Evolutionary conservation across 2,113 vertebrate species (phyloP), one percentile per base, ranked within the genome.

Genomic region (Engraulis encrasicolus): DNA sequence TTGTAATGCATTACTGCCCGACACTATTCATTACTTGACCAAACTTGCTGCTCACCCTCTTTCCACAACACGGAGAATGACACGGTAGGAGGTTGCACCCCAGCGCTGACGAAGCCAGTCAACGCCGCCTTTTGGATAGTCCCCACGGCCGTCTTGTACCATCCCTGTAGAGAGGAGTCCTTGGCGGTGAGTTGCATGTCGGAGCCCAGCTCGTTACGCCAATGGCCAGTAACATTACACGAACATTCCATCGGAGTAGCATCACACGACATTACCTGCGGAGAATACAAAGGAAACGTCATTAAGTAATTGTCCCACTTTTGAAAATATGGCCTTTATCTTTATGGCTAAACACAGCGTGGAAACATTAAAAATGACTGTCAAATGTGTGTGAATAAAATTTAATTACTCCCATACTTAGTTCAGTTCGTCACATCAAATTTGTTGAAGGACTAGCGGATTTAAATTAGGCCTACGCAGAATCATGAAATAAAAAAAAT

Each of bases 41-140:
- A 74, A 34, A 3, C 66, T 36, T 74, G 15, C 74, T n/a, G n/a
- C n/a, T 80, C 81, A 89, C 87, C 87, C 83, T 78, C 80, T 15
- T 78, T 38, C 89, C 89, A 90, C 79, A 83, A 36, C 78, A 87
- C 89, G 1, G 86, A 85, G 18, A 90, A 87, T 15, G 87, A 83
- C n/a, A 90, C 17, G 19, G 85, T 50, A 38, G 89, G n/a, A n/a
- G n/a, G 85, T 18, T 86, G 87, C 11, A 50, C 48, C 12, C 83
- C 85, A 0, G 81, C 48, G 31, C 86, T 79, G 6, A 87, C 54
- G 2, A 89, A 7, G 2, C 87, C 89, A 1, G 85, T 1, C 58
- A 89, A 40, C 34, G 34, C 83, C 3, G 61, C 85, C n/a, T 80
- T 84, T 0, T 14, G 20, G 50, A 5, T 2, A 31, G 31, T 85